A percentile compares a stretch with the other conserved stretches of the same genome.
Conservation (phyloP, 2,888 invertebrate genomes). For the Galeruca laticollis region DNA sequence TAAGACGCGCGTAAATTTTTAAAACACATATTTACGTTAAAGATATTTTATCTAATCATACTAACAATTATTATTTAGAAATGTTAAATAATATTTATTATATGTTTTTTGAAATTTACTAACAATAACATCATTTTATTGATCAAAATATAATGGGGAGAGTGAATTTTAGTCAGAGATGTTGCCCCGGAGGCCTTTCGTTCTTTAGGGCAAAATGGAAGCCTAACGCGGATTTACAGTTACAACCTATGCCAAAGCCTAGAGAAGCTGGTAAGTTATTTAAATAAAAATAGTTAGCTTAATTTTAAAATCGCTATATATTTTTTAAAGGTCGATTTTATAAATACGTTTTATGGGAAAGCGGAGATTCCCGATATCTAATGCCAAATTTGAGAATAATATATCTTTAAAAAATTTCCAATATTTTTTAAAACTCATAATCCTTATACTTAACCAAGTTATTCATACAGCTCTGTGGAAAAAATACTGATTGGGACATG, state of each 20-base stretch:
- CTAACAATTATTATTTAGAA: background rate
- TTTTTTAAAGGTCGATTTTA: too few relatives aligned
- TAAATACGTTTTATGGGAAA: background rate
- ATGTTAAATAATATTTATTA: background rate
- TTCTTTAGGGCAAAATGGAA: conserved; percentile 64
- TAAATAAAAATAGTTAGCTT: background rate
- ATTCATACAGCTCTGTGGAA: too few relatives aligned
- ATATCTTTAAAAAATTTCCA: too few relatives aligned
- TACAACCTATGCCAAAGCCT: conserved; percentile 62
- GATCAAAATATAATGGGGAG: conserved; percentile 54
- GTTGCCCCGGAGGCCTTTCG: conserved; percentile 57
- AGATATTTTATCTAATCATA: background rate
- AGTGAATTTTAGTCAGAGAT: conserved; percentile 44
- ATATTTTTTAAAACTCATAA: too few relatives aligned
- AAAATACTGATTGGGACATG: too few relatives aligned
- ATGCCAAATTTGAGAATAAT: too few relatives aligned
- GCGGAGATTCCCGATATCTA: too few relatives aligned
- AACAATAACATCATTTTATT: too few relatives aligned
- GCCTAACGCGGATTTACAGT: conserved; percentile 58
- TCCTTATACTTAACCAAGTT: too few relatives aligned
- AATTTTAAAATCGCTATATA: too few relatives aligned
- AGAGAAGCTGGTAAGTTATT: conserved; percentile 82
- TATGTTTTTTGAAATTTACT: background rate
- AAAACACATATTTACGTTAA: too few relatives aligned
- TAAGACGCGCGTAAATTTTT: too few relatives aligned